These are phyloP conservation scores for Falco concolor DNA, from an alignment of 2,797 vertebrate species.

Conservation along the genomic window DNA sequence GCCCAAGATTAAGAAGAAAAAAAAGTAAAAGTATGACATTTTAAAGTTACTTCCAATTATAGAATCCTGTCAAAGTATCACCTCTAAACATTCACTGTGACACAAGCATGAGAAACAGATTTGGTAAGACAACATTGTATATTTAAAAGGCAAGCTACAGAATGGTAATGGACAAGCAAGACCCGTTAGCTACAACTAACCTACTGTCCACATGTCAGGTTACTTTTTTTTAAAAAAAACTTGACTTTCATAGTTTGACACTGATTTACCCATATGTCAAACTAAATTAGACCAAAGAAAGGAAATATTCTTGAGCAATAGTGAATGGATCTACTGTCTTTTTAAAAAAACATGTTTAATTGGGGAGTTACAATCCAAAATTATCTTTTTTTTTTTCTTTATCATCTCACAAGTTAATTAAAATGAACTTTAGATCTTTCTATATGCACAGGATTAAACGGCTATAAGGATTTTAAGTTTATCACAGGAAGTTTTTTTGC, in stretches of 20 bases:
- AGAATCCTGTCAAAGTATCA: background rate
- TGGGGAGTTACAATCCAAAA: background rate
- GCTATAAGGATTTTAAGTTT: background rate
- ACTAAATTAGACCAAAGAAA: slow-evolving; percentile 3
- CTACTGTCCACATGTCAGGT: background rate
- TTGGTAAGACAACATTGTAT: background rate
- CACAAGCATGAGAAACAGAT: slow-evolving; percentile 9
- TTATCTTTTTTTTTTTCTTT: rapidly evolving
- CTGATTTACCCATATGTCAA: slow-evolving; percentile 30
- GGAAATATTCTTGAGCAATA: background rate
- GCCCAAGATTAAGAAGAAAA: background rate
- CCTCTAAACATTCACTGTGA: background rate
- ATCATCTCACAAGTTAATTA: background rate
- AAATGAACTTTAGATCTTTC: background rate
- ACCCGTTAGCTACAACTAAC: slow-evolving; percentile 1
- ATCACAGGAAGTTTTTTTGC: rapidly evolving
- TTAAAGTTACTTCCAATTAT: background rate
- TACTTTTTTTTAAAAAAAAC: background rate
- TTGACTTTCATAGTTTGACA: slow-evolving; percentile 18
- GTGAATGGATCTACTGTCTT: background rate
- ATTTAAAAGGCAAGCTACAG: slow-evolving; percentile 18
- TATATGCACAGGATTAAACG: background rate
- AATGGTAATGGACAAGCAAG: slow-evolving; percentile 17
- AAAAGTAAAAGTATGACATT: background rate
- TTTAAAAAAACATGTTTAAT: background rate